Evolutionary conservation across 2,888 invertebrate species (phyloP), one percentile per base, ranked within the genome.

Genomic region (Drosophila sordidula): DNA sequence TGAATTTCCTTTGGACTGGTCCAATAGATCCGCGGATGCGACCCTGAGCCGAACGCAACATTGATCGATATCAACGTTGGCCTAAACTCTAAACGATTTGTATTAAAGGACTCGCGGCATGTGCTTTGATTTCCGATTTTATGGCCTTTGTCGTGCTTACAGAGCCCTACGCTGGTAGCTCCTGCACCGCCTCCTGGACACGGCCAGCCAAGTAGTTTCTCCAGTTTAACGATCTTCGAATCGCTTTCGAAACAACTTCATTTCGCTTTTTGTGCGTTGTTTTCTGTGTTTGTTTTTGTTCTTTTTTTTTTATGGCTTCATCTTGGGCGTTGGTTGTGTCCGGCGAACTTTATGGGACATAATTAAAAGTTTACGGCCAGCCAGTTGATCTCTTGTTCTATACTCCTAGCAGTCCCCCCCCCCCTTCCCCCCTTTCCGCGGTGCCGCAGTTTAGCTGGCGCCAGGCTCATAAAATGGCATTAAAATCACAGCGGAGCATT

Each of bases 361-460:
- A 80, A 89, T 83, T 84, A 83, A 89, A 89, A 63, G 67, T 83
- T 89, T 87, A 83, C 81, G 75, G 79, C 67, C 50, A 75, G 45
- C 68, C 63, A 68, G 54, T 45, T 46, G 69, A 65, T 65, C 45
- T 46, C 25, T 25, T 25, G 1, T 41, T 32, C 18, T 39, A 26
- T 9, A 26, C 36, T 26, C 4, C 16, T n/a, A 22, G 6, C 41
- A 42, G 26, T 6, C 25, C 26, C 14, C n/a, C 39, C 14, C 6
- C 18, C 32, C 29, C n/a, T n/a, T n/a, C n/a, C n/a, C n/a, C n/a
- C n/a, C n/a, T n/a, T n/a, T n/a, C n/a, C n/a, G n/a, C 32, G 1
- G 9, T 8, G 9, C 4, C 3, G 1, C 32, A 32, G 4, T 29
- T 5, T 29, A 8, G 36, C 25, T 50, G 69, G 62, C 75, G 75